Evolutionary conservation across 2,113 vertebrate species (phyloP).

Genomic region (Pluvialis apricaria): DNA sequence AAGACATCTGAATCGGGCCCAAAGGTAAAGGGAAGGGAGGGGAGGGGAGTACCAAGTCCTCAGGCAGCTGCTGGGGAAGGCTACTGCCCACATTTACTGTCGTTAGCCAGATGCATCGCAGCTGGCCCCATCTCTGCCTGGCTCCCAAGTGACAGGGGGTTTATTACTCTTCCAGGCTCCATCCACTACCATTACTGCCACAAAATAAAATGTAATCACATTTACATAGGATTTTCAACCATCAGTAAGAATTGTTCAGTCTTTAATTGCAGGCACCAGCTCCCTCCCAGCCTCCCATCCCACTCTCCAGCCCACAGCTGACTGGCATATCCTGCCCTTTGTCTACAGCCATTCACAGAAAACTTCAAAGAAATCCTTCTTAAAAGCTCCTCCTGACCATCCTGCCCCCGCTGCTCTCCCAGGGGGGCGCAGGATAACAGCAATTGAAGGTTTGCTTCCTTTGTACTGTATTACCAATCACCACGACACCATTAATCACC

Average conservation of each 20-base stretch:
- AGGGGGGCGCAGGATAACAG: neutral
- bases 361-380: slow-evolving; percentile 42
- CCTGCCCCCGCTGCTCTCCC: neutral
- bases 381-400: neutral
- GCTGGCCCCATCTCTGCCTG: neutral
- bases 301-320: neutral
- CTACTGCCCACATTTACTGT: neutral
- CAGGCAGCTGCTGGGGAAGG: neutral
- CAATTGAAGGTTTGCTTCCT: neutral
- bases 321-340: slow-evolving; percentile 42
- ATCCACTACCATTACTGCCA: neutral
- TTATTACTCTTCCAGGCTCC: slow-evolving; percentile 26
- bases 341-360: neutral
- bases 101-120: neutral
- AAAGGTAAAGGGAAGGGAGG: neutral
- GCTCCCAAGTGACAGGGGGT: neutral
- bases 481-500: neutral
- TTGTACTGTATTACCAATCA: neutral
- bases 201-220: neutral
- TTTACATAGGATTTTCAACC: slow-evolving; percentile 14
- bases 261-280: neutral
- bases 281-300: neutral
- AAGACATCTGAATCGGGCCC: neutral
- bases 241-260: neutral
- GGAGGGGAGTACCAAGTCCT: neutral